Base-by-base conservation (phyloP, 2,113 vertebrate species). In the Myrmecobius fasciatus region DNA sequence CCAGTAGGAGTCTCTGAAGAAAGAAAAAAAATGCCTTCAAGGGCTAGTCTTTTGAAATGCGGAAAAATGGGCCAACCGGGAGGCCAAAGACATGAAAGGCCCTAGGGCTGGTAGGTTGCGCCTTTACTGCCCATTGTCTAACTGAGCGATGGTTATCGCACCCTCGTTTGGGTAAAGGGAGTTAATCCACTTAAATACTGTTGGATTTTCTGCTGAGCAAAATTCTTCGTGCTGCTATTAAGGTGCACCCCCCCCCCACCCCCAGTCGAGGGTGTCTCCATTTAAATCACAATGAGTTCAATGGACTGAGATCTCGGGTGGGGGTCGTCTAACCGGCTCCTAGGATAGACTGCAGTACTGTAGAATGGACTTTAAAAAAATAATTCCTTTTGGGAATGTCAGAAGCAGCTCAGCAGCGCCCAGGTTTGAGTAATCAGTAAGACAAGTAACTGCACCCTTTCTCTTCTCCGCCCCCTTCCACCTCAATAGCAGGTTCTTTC, bases 171-270 rank as follows among this genome's bases (percentile, higher is more conserved):
- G 97, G 98, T 98, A 98, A 98, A 98, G 98, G 98, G 96, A 97
- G 95, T 97, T 98, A 98, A 98, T 98, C 98, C 98, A 98, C 98
- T 98, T 98, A 98, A 98, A 98, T 97, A 97, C 97, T 96, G 97
- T 98, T 96, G 97, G 98, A 97, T 98, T 98, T 98, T 97, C 97
- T 97, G 97, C 96, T 97, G 96, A 98, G 97, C 95, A 67, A 98
- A 97, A 98, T 98, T 97, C 98, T 96, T 97, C 97, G 97, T 97
- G 96, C 96, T 96, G 97, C 97, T 97, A 97, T 98, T 97, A 95
- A 97, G 96, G 92, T 25, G 97, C 97, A 97, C 49, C 98, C 98
- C 97, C 97, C 96, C 94, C 83, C 94, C 96, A 93, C 83, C 94
- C 92, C 60, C 96, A 97, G 96, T 90, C 46, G 96, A 97, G 98